Conservation (phyloP, 2,113 vertebrate species). For the Amia ocellicauda region DNA sequence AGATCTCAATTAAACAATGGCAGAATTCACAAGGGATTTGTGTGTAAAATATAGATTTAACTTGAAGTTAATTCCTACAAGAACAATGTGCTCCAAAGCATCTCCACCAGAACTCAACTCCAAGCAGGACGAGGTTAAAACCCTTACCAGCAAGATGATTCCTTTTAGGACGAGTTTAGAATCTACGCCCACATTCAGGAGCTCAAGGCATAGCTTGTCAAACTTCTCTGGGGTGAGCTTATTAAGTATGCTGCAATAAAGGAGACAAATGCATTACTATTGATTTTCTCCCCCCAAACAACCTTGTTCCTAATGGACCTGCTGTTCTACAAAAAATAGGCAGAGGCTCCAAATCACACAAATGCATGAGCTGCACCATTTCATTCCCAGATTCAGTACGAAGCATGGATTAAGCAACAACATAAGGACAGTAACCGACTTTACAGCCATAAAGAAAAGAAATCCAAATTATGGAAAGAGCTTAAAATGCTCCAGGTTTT, state of each 20-base stretch:
- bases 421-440: neutral
- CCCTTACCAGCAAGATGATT: slow-evolving; percentile 98
- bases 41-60: no score
- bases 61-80: no score
- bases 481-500: neutral
- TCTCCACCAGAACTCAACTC: no score
- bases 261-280: neutral
- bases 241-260: slow-evolving; percentile 91
- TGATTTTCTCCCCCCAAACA: neutral
- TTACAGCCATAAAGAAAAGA: no score
- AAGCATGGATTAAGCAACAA: neutral
- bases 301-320: slow-evolving; percentile 1
- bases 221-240: slow-evolving; percentile 99
- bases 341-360: neutral
- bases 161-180: slow-evolving; percentile 99
- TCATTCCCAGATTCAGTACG: no score
- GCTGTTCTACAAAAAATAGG: slow-evolving; percentile 12
- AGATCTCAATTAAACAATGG: no score
- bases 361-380: no score
- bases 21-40: no score
- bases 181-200: slow-evolving; percentile 99
- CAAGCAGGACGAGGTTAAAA: no score
- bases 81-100: no score
- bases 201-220: slow-evolving; percentile 99
- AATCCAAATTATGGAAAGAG: neutral